Percentiles rank a stretch among this genome's conserved stretches.
These are phyloP conservation scores for Drosophila murphyi DNA, from an alignment of 1,140 invertebrate species.

Conservation along the genomic window DNA sequence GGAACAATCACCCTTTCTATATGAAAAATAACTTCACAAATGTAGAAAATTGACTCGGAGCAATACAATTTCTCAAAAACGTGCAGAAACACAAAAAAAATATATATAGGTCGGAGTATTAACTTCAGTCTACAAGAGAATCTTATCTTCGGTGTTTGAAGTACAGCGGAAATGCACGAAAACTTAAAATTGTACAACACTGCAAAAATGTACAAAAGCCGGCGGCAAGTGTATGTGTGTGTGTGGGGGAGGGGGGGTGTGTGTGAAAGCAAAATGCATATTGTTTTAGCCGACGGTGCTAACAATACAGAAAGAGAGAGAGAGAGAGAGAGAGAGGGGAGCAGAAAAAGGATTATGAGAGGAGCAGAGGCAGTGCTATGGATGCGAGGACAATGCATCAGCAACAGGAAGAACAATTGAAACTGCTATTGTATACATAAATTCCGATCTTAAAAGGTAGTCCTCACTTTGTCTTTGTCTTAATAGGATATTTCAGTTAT, in stretches of 20 bases:
- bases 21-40: too few species aligned
- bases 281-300: conserved; percentile 29
- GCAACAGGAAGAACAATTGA: not conserved
- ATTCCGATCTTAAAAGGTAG: too few species aligned
- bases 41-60: too few species aligned
- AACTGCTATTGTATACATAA: not conserved
- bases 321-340: too few species aligned
- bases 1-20: too few species aligned
- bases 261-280: conserved; percentile 46
- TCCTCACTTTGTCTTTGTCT: too few species aligned
- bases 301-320: conserved; percentile 17
- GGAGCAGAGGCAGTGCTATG: too few species aligned
- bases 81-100: conserved; percentile 15
- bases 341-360: not conserved
- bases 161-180: conserved; percentile 32
- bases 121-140: too few species aligned
- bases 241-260: conserved; percentile 10
- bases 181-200: conserved; percentile 41
- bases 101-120: too few species aligned
- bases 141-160: not conserved
- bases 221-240: not conserved
- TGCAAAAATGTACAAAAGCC: conserved; percentile 31
- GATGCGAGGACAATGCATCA: not conserved
- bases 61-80: too few species aligned
- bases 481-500: too few species aligned